Conservation (phyloP, 2,888 invertebrate species). For the Tholera decimalis region DNA sequence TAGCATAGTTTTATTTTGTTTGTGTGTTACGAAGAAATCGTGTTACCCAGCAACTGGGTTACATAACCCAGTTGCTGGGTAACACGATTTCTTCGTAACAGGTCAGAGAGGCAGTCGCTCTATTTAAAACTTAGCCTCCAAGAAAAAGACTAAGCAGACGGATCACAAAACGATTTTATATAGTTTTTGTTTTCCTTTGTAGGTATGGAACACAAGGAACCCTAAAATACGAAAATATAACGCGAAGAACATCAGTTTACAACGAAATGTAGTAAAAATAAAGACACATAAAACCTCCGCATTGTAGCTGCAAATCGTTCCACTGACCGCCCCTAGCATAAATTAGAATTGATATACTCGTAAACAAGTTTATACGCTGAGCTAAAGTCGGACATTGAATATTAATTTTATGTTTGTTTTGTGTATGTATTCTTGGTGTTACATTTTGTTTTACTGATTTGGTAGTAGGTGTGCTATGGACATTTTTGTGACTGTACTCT, state of each 20-base stretch:
- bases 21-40: too few species aligned
- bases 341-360: constrained; percentile 61
- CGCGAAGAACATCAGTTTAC: constrained; percentile 29
- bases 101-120: too few species aligned
- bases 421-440: constrained; percentile 30
- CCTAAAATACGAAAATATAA: constrained; percentile 23
- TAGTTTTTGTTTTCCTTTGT: too few species aligned
- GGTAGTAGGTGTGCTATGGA: background rate
- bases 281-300: constrained; percentile 35
- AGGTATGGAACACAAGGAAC: too few species aligned
- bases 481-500: background rate
- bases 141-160: too few species aligned
- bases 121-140: too few species aligned
- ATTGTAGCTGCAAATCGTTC: constrained; percentile 52
- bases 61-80: too few species aligned
- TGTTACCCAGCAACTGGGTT: too few species aligned
- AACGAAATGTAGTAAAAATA: constrained; percentile 49
- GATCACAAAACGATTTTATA: too few species aligned
- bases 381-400: constrained; percentile 59
- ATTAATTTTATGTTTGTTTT: constrained; percentile 62
- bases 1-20: too few species aligned
- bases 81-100: too few species aligned
- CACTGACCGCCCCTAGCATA: constrained; percentile 54
- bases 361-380: constrained; percentile 62
- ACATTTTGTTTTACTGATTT: constrained; percentile 24